Percentiles rank a stretch among this genome's conserved stretches.
phyloP scores from a whole-genome alignment of 2,797 vertebrate species.

The Atherinosoma microstoma region DNA sequence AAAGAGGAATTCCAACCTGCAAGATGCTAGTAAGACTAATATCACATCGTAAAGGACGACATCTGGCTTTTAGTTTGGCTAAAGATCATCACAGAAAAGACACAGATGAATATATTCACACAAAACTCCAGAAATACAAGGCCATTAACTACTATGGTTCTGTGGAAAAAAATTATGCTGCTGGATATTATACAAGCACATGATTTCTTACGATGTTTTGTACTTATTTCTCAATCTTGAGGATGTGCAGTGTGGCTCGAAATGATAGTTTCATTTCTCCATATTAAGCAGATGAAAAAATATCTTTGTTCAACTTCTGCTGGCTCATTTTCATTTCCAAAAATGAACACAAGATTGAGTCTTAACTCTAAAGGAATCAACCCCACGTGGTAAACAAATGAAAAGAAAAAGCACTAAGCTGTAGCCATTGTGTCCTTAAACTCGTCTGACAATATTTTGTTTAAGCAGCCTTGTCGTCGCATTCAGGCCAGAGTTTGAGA shows the following conservation, averaged over 20 bases:
- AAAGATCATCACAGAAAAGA: slow-evolving; percentile 79
- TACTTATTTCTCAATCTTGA: slow-evolving; percentile 78
- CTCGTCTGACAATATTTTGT: slow-evolving; percentile 76
- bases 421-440: slow-evolving; percentile 84
- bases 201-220: slow-evolving; percentile 84
- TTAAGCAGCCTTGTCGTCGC: slow-evolving; percentile 71
- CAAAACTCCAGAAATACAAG: slow-evolving; percentile 69
- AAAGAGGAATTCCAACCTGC: slow-evolving; percentile 84
- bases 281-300: slow-evolving; percentile 52
- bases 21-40: slow-evolving; percentile 90
- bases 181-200: slow-evolving; percentile 87
- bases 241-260: slow-evolving; percentile 69
- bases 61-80: slow-evolving; percentile 89
- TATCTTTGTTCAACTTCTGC: slow-evolving; percentile 56
- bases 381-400: slow-evolving; percentile 42
- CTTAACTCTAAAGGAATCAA: slow-evolving; percentile 53
- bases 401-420: slow-evolving; percentile 73
- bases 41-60: slow-evolving; percentile 92
- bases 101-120: slow-evolving; percentile 54
- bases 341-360: slow-evolving; percentile 31
- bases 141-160: slow-evolving; percentile 87
- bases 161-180: slow-evolving; percentile 78
- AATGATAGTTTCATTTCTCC: slow-evolving; percentile 57
- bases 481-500: slow-evolving; percentile 59
- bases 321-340: slow-evolving; percentile 43